A percentile compares a stretch with the other conserved stretches of the same genome.
These are phyloP conservation scores for Pyrgus malvae DNA, from an alignment of 2,888 invertebrate species.

Conservation along the genomic window DNA sequence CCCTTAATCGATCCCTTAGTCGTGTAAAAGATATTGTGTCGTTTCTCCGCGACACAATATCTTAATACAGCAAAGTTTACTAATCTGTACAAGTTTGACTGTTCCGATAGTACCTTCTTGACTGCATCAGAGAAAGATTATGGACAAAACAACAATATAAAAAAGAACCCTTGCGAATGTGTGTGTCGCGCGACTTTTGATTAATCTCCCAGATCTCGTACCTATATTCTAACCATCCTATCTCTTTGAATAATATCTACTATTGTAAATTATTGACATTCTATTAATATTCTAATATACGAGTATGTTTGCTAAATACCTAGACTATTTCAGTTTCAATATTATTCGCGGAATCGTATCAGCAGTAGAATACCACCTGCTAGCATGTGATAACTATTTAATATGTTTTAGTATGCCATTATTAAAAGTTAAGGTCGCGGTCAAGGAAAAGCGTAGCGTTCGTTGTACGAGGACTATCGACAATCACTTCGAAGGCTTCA, in stretches of 20 bases:
- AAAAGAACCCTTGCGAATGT: constrained; percentile 48
- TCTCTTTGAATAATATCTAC: too few species aligned
- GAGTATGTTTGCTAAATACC: not conserved
- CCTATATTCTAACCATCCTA: too few species aligned
- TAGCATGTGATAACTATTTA: constrained; percentile 10
- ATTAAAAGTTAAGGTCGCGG: not conserved
- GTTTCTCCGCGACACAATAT: constrained; percentile 36
- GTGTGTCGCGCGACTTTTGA: constrained; percentile 35
- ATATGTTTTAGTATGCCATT: constrained; percentile 2
- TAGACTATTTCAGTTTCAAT: not conserved
- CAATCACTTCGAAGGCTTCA: not conserved
- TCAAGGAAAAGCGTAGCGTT: not conserved
- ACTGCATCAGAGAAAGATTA: constrained; percentile 51
- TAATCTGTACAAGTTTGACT: constrained; percentile 49
- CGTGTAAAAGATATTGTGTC: too few species aligned
- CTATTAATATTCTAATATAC: not conserved
- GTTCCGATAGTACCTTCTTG: constrained; percentile 40
- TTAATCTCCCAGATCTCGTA: too few species aligned
- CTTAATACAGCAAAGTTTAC: constrained; percentile 43
- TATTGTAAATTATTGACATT: too few species aligned
- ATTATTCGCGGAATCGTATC: not conserved
- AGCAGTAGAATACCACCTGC: constrained; percentile 13
- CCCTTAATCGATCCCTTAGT: constrained; percentile 66
- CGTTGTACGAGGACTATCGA: not conserved
- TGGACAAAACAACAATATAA: constrained; percentile 58